phyloP scores from a whole-genome alignment of 92 coral and sea anemone species.

The Heliopora coerulea region DNA sequence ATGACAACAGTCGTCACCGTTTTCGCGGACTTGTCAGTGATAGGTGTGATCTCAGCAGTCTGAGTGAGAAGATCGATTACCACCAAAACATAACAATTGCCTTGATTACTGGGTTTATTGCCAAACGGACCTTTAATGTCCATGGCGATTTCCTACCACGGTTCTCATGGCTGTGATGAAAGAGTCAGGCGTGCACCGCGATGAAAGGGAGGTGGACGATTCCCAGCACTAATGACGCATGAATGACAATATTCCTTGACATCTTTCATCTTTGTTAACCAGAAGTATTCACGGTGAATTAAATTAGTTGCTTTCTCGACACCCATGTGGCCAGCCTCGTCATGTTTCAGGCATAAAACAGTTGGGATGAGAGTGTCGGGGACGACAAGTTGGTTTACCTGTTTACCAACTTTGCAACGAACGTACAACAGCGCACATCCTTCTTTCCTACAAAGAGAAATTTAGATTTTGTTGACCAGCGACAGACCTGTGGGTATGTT shows the following conservation, averaged over 20 bases:
- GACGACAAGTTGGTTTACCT: conserved; percentile 42
- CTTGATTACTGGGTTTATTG: conserved; percentile 34
- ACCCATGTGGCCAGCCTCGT: not conserved
- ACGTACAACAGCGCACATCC: conserved; percentile 17
- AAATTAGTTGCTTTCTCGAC: not conserved
- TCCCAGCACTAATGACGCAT: conserved; percentile 43
- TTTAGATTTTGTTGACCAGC: conserved; percentile 11
- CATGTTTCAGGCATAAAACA: not conserved
- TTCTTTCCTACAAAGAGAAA: conserved; percentile 11
- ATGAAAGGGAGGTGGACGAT: conserved; percentile 22
- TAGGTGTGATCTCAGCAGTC: conserved; percentile 52
- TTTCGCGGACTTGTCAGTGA: conserved; percentile 53
- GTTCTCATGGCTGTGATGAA: conserved; percentile 49
- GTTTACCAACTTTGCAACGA: conserved; percentile 42
- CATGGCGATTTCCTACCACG: conserved; percentile 54
- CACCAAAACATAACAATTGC: conserved; percentile 47
- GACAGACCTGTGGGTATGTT: conserved; percentile 12
- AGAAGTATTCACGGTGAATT: not conserved
- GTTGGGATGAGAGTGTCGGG: conserved; percentile 29
- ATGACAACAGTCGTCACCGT: conserved; percentile 44
- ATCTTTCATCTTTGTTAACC: conserved; percentile 19
- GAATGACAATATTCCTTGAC: conserved; percentile 34
- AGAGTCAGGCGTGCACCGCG: conserved; percentile 25
- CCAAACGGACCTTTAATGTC: conserved; percentile 55
- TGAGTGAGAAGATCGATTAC: conserved; percentile 47